Base-by-base conservation (phyloP, 2,888 invertebrate genomes). In the Dexiosoma caninum region DNA sequence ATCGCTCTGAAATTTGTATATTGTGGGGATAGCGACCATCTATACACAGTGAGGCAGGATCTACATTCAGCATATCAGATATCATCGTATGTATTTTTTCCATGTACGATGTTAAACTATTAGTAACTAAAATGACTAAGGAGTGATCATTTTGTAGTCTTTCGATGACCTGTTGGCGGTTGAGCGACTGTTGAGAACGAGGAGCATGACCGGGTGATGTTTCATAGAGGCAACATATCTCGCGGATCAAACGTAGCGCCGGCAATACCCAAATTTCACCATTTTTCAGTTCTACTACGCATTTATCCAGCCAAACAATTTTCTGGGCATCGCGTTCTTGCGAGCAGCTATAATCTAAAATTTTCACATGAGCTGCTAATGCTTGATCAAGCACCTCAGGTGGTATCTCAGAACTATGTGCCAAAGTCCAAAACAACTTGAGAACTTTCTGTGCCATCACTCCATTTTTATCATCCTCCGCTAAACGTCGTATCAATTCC, bases 381-480 rank as follows among this genome's bases (percentile, higher is more conserved):
- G 98, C 98, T 89, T 98, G 98, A 90, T 99, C 98, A 93, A 98
- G 96, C 81, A 98, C 98, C 91, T 99, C 98, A 2, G 97, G 98
- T 76, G 97, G 96, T 72, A 98, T 97, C 91, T 98, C 98, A 85
- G 97, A 96, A 67, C 97, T 97, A 90, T 98, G 98, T 5, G 98
- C 98, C 89, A 99, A 92, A 88, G 97, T 97, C 98, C 98, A 99
- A 90, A 99, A 96, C 51, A 98, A 91, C 80, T 96, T 96, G 85
- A 99, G 91, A 59, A 98, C 97, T 93, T 98, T 98, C 89, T 97
- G 96, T 53, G 98, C 98, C 98, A 98, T 98, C 9, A 98, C 97
- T 62, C 98, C 98, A 90, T 98, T 98, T 90, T 99, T 98, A 90
- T 99, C 98, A 90, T 99, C 98, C 91, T 99, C 98, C 3, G 98